Evolutionary conservation across 2,888 invertebrate genomes (phyloP).

Genomic region (Pristionchus entomophagus): DNA sequence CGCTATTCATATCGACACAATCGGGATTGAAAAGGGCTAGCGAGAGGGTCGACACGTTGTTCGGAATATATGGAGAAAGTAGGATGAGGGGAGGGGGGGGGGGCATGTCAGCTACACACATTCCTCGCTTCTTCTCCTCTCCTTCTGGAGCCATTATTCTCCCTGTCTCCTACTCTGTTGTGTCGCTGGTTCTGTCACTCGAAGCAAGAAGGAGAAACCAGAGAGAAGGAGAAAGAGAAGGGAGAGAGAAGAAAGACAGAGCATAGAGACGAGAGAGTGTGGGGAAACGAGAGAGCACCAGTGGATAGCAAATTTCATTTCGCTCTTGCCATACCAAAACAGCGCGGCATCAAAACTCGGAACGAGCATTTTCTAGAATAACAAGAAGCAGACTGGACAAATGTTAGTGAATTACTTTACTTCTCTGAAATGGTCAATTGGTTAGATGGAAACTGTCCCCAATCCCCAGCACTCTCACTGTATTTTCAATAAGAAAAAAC

Average conservation of each 20-base stretch:
- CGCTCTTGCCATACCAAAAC: not conserved
- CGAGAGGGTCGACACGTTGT: not conserved
- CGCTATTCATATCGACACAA: constrained; percentile 17
- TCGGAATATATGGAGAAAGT: no score
- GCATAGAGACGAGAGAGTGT: not conserved
- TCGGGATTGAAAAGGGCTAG: not conserved
- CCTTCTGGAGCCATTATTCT: not conserved
- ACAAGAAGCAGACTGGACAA: not conserved
- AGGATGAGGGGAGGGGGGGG: not conserved
- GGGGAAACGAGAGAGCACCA: no score
- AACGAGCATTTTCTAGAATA: constrained; percentile 6
- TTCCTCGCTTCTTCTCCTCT: not conserved
- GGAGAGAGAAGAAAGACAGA: not conserved
- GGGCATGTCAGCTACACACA: not conserved
- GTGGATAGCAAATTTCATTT: not conserved
- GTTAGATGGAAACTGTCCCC: not conserved
- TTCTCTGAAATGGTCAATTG: constrained; percentile 13
- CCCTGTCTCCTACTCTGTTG: not conserved
- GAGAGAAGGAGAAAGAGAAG: not conserved
- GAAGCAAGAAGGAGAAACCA: not conserved
- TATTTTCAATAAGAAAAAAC: not conserved
- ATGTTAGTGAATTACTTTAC: not conserved
- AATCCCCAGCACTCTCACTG: constrained; percentile 20
- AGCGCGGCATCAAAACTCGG: constrained; percentile 20
- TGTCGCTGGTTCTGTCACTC: constrained; percentile 1